phyloP scores from a whole-genome alignment of 2,797 vertebrate genomes.

The Hydrophis major region DNA sequence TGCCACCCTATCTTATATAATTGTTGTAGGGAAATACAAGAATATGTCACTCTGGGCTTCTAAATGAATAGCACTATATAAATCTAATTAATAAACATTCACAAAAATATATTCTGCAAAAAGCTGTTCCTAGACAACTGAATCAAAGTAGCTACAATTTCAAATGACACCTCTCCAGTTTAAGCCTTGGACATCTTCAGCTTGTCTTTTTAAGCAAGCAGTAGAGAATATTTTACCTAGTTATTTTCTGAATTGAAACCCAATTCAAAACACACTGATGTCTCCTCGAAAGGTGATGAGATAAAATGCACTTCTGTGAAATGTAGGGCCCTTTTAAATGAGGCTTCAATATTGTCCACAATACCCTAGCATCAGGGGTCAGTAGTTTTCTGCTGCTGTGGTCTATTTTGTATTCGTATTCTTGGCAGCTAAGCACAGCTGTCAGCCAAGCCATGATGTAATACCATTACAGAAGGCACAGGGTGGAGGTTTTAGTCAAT shows the following conservation, averaged over 20 bases:
- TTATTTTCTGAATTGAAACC: neutral
- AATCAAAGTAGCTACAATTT: neutral
- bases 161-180: neutral
- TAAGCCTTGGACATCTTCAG: neutral
- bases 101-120: neutral
- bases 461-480: neutral
- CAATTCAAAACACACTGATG: no score
- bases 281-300: no score
- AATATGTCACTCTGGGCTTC: neutral
- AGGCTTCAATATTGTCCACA: neutral
- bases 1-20: neutral
- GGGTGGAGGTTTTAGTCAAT: neutral
- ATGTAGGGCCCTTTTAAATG: neutral
- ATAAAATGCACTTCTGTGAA: neutral
- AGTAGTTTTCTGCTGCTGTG: neutral
- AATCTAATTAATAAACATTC: neutral
- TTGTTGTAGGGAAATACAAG: neutral
- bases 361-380: neutral
- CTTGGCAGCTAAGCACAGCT: neutral
- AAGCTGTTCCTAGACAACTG: neutral
- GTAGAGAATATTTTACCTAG: neutral
- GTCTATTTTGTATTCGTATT: neutral
- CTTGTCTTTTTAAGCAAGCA: constrained; percentile 5
- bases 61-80: neutral
- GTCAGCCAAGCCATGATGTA: neutral